Evolutionary conservation across 2,888 invertebrate species (phyloP), one percentile per base, ranked within the genome.

Genomic region (Caenorhabditis wallacei): DNA sequence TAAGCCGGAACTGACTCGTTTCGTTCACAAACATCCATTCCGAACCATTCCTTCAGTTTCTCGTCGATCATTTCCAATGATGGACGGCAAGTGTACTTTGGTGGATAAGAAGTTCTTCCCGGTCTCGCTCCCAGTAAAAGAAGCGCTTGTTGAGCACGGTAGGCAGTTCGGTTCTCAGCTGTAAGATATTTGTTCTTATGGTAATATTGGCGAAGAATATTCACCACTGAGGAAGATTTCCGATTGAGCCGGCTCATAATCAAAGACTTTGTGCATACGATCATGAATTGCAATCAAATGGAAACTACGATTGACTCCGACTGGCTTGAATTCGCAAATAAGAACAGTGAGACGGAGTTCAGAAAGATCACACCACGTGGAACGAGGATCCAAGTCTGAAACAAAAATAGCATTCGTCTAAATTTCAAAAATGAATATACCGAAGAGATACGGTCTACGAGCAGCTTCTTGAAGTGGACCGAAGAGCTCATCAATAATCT

Each of bases 351-450:
- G 54, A 4, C 83, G 80, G 3, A 66, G 46, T 30, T 83, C 83
- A 5, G 83, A 40, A 11, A 83, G 68, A 8, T 75, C 75, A 68
- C 83, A 83, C 83, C 83, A 83, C n/a, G 40, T 74, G 13, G 43
- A n/a, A 0, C n/a, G 37, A 1, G 82, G 82, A 40, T 82, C 63
- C 4, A 78, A n/a, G 20, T 53, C 75, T 74, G 48, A n/a, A n/a
- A n/a, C n/a, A n/a, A n/a, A n/a, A n/a, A n/a, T n/a, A n/a, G n/a
- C n/a, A 30, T 5, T 30, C 30, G 8, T 30, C 30, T 30, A 30
- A n/a, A n/a, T n/a, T n/a, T n/a, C n/a, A n/a, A n/a, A 79, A 70
- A 63, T 8, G 1, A n/a, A 37, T 3, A 59, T 10, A 56, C 74
- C 43, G 35, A 76, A 20, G 0, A 51, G 61, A 63, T 64, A 70